Conservation (phyloP, 2,797 vertebrate genomes). For the Columba guinea region DNA sequence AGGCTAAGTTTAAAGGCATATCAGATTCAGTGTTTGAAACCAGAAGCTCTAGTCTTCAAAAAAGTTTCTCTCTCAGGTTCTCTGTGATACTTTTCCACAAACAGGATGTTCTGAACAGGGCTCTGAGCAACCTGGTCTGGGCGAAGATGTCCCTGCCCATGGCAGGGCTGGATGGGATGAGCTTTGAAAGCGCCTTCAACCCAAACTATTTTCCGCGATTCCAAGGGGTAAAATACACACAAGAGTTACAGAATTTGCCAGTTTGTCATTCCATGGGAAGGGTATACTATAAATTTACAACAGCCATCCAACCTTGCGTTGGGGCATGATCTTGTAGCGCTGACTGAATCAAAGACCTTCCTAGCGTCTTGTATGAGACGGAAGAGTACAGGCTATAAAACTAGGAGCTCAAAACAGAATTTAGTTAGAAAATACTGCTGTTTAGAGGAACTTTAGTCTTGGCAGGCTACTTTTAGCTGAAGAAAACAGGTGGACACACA, state of each 20-base stretch:
- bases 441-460: background rate
- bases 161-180: no score
- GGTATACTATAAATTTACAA: accelerated
- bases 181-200: no score
- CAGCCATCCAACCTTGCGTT: background rate
- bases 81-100: background rate
- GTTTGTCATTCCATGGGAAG: background rate
- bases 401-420: background rate
- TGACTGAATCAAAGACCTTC: background rate
- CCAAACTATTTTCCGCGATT: background rate
- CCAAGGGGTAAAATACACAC: background rate
- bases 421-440: background rate
- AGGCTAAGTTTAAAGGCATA: background rate
- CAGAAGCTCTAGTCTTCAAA: background rate
- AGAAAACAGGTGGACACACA: background rate
- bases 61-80: background rate
- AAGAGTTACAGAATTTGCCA: background rate
- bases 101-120: background rate
- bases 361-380: background rate
- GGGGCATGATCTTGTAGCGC: background rate
- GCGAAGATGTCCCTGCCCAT: no score
- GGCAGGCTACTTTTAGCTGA: background rate
- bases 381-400: background rate
- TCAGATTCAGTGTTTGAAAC: background rate
- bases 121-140: no score